Conservation (phyloP, 2,888 invertebrate species). For the Scaptomyza polygonia region DNA sequence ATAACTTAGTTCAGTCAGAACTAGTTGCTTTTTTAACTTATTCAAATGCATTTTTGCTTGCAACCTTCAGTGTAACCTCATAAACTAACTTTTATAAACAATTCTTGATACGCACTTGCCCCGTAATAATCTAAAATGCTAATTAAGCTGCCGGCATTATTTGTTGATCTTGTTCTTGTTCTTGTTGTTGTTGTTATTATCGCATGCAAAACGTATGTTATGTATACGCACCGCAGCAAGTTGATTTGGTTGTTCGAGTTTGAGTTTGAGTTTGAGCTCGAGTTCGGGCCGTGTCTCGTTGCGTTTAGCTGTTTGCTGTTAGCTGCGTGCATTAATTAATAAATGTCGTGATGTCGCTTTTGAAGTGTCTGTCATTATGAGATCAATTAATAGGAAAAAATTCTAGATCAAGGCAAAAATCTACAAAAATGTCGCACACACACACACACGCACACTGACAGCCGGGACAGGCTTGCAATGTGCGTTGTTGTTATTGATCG, state of each 20-base stretch:
- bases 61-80: slow-evolving; percentile 67
- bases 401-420: slow-evolving; percentile 81
- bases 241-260: slow-evolving; percentile 41
- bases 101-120: slow-evolving; percentile 70
- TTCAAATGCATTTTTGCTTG: slow-evolving; percentile 52
- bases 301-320: slow-evolving; percentile 17
- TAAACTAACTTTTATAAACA: slow-evolving; percentile 45
- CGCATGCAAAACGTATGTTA: slow-evolving; percentile 70
- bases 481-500: slow-evolving; percentile 53
- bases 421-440: slow-evolving; percentile 74
- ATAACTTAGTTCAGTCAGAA: slow-evolving; percentile 38
- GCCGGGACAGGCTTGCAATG: slow-evolving; percentile 45
- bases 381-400: slow-evolving; percentile 83
- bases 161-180: slow-evolving; percentile 30
- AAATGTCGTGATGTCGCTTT: slow-evolving; percentile 83
- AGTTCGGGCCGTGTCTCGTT: slow-evolving; percentile 33
- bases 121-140: slow-evolving; percentile 76
- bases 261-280: slow-evolving; percentile 24
- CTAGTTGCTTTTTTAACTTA: slow-evolving; percentile 35
- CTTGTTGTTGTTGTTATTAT: slow-evolving; percentile 20
- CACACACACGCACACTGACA: slow-evolving; percentile 38
- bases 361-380: slow-evolving; percentile 82
- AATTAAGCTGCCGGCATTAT: slow-evolving; percentile 81
- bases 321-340: slow-evolving; percentile 76
- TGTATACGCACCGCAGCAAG: slow-evolving; percentile 61